phyloP scores from a whole-genome alignment of 1,140 invertebrate genomes.

The Pogonomyrmex barbatus region DNA sequence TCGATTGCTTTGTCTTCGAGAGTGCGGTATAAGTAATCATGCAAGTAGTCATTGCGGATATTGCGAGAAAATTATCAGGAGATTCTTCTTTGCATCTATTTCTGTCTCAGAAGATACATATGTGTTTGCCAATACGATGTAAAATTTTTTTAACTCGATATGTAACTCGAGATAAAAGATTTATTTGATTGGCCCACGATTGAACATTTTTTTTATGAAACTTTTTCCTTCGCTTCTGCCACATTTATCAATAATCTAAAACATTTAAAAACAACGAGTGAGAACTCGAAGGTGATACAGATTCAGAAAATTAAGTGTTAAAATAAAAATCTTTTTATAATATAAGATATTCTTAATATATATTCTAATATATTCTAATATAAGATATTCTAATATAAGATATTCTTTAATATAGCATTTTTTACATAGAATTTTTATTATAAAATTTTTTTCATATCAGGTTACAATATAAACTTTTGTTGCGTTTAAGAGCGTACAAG shows the following conservation, averaged over 20 bases:
- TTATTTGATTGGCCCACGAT: background rate
- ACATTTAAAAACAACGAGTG: background rate
- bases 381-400: too few species aligned
- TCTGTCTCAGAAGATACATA: background rate
- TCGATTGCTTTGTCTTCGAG: constrained; percentile 23
- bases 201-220: background rate
- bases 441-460: background rate
- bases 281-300: too few species aligned
- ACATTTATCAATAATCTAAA: background rate
- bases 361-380: too few species aligned
- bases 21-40: background rate
- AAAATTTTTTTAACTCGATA: background rate
- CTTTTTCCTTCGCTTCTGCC: background rate
- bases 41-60: background rate
- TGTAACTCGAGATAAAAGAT: background rate
- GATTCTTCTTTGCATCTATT: too few species aligned
- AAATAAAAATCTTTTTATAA: too few species aligned
- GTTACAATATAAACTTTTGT: background rate
- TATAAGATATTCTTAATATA: too few species aligned
- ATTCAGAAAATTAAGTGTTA: too few species aligned
- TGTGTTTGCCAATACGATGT: background rate
- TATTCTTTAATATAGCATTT: too few species aligned
- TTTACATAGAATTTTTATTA: too few species aligned
- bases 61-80: background rate
- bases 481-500: background rate